A percentile compares a stretch with the other conserved stretches of the same genome.
Conservation (phyloP, 2,797 vertebrate genomes). For the Gallirallus australis region DNA sequence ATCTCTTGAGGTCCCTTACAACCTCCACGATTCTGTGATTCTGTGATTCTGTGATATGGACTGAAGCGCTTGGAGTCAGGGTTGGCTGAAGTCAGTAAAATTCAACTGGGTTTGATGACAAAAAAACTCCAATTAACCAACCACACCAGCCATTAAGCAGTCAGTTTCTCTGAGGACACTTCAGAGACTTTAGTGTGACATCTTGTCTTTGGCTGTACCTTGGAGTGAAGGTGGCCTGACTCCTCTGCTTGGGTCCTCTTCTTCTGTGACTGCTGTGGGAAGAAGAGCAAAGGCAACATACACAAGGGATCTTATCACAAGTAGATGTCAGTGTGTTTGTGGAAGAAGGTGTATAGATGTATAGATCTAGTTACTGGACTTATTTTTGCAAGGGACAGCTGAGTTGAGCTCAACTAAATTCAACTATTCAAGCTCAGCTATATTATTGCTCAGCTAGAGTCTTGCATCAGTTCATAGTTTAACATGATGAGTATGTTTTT, state of each 20-base stretch:
- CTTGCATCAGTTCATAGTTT: slow-evolving; percentile 5
- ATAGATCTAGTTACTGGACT: neutral
- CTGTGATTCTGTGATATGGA: too few species aligned
- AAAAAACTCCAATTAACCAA: accelerated
- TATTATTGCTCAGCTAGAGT: neutral
- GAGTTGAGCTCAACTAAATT: neutral
- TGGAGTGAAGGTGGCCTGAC: neutral
- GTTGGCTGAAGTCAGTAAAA: neutral
- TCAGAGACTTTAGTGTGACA: neutral
- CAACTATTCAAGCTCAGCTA: neutral
- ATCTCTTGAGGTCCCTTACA: too few species aligned
- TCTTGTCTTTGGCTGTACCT: neutral
- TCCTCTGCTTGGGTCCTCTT: neutral
- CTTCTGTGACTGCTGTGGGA: neutral
- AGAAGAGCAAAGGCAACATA: neutral
- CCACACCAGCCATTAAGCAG: neutral
- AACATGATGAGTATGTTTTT: slow-evolving; percentile 34
- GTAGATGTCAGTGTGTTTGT: neutral
- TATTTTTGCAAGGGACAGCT: neutral
- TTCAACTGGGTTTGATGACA: neutral
- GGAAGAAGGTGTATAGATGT: neutral
- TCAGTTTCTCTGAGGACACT: neutral
- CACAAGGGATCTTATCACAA: neutral
- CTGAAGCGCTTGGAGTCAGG: neutral
- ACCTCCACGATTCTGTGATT: too few species aligned